A percentile compares a stretch with the other conserved stretches of the same genome.
Evolutionary conservation across 1,140 invertebrate species (phyloP).

Genomic region (Camponotus pennsylvanicus): DNA sequence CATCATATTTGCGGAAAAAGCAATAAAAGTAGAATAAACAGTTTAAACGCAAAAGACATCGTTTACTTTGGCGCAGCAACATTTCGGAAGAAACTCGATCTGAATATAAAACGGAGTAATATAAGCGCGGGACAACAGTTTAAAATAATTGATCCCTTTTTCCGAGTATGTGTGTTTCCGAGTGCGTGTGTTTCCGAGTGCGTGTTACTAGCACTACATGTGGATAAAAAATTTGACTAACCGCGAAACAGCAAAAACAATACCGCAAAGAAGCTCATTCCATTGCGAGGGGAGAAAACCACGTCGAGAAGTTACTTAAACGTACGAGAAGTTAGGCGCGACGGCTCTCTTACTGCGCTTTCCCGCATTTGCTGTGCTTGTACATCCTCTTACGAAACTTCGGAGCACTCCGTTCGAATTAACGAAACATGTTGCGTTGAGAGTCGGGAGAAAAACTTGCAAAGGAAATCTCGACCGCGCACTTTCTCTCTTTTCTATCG

Average conservation of each 20-base stretch:
- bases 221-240: conserved; percentile 52
- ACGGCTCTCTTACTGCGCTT: conserved; percentile 27
- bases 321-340: conserved; percentile 71
- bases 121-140: conserved; percentile 30
- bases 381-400: conserved; percentile 73
- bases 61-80: conserved; percentile 27
- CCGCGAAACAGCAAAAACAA: conserved; percentile 48
- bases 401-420: conserved; percentile 74
- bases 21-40: background rate
- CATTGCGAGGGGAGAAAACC: conserved; percentile 4
- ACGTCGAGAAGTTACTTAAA: conserved; percentile 69
- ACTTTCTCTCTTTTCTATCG: background rate
- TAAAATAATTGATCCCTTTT: conserved; percentile 17
- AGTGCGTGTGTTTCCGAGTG: background rate
- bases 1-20: conserved; percentile 24
- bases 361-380: conserved; percentile 63
- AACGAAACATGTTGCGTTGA: conserved; percentile 66
- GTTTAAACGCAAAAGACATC: conserved; percentile 8
- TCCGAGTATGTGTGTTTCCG: no score
- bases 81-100: conserved; percentile 24
- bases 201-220: background rate
- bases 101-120: conserved; percentile 18
- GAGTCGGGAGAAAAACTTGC: conserved; percentile 67
- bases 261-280: conserved; percentile 24
- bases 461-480: conserved; percentile 58